Base-by-base conservation (phyloP, 2,113 vertebrate species). In the Bujurquina vittata region DNA sequence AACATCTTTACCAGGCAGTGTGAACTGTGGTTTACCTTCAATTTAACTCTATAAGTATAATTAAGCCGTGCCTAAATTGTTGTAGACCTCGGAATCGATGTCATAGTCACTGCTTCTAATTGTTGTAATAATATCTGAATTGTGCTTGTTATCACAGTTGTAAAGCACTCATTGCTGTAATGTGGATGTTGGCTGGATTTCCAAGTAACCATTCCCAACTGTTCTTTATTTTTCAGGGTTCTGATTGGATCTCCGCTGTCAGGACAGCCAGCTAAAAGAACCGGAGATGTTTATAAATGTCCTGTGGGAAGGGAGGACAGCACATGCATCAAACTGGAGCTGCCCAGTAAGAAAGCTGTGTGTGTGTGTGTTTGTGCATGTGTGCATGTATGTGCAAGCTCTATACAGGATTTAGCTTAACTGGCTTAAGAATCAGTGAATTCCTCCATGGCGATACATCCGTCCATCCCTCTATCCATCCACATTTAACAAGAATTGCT, bases 211-310 rank as follows among this genome's bases (percentile, higher is more conserved):
- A 75, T 62, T 60, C 58, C 15, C 29, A 37, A 60, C 22, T 86
- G 9, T 22, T 77, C 5, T 91, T 62, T 73, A 5, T 85, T 78
- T 88, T 80, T 40, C 65, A 99, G 98, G 98, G 95, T 99, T 59
- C 96, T 99, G 74, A 97, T 99, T 94, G 98, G 98, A 69, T 98
- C 98, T 57, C 98, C 98, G 0, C 90, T 98, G 85, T 96, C 95
- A 75, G 98, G 98, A 31, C 98, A 99, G 63, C 98, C 98, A 26
- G 87, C 94, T 9, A 96, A 95, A 84, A 95, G 96, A 91, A 99
- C 97, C 7, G 98, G 98, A 31, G 98, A 99, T 76, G 97, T 99
- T 52, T 99, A 99, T 90, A 99, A 98, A 91, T 99, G 98, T 82
- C 97, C 96, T 2, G 97, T 98, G 17, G 95, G 96, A 31, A 94